Base-by-base conservation (phyloP, 1,140 invertebrate species). In the Drosophila hydei region DNA sequence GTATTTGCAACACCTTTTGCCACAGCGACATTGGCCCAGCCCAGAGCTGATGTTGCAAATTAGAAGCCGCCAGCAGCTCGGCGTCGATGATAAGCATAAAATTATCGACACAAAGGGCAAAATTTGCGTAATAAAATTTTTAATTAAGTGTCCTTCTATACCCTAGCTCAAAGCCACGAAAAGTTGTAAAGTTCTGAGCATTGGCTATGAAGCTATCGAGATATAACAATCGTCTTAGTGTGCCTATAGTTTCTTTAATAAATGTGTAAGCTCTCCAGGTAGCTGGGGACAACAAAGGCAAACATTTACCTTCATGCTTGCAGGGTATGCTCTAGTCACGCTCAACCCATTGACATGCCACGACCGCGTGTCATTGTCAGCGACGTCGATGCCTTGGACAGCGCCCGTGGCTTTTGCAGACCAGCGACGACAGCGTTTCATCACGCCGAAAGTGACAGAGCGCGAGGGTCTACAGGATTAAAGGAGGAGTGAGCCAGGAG, bases 101-200 rank as follows among this genome's bases (percentile, higher is more conserved):
- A 87, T 87, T 88, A 87, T 87, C 78, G 81, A 83, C 83, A 87
- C 81, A 72, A 87, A 81, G 72, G 77, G 76, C 25, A 55, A 79
- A 78, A 80, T 85, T 75, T 72, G 60, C 72, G 81, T 77, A 87
- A 77, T 81, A 88, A 88, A 88, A 75, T 58, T 77, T 77, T 77
- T 75, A 75, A 75, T 77, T 75, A 75, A 71, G 65, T 77, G 40
- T 74, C 51, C 56, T 76, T 69, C 12, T 36, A 67, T 43, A 42
- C 54, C 54, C 54, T 65, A 18, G 38, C n/a, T 16, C 4, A 8
- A 56, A 14, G 3, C 4, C 18, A 2, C 12, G 11, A 45, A 3
- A 23, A 21, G 9, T 61, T 68, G 52, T 56, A 65, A 56, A 72
- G 65, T 30, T n/a, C n/a, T n/a, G n/a, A n/a, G n/a, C n/a, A n/a